phyloP scores from a whole-genome alignment of 2,113 vertebrate species.

The Cercopithecus mona region DNA sequence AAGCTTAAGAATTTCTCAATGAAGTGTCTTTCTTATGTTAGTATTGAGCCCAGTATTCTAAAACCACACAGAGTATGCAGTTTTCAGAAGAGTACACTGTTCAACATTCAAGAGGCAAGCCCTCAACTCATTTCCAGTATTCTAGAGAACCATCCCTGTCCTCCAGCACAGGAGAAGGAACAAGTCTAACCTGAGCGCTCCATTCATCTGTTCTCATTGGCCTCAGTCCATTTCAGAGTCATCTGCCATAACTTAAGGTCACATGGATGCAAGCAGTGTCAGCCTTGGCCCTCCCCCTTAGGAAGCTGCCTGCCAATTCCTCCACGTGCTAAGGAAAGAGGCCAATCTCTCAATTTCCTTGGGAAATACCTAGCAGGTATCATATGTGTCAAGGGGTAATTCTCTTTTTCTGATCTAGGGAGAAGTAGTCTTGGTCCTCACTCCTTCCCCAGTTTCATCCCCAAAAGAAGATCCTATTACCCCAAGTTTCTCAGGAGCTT shows the following conservation, averaged over 20 bases:
- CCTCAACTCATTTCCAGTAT: background rate
- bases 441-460: slow-evolving; percentile 6
- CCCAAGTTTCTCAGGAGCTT: slow-evolving; percentile 15
- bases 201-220: background rate
- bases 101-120: background rate
- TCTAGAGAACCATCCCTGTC: slow-evolving; percentile 39
- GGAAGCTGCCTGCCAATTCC: background rate
- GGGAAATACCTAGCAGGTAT: background rate
- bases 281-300: background rate
- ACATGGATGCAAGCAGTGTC: background rate
- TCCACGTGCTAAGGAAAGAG: background rate
- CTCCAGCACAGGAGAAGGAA: slow-evolving; percentile 26
- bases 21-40: slow-evolving; percentile 27
- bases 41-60: slow-evolving; percentile 44
- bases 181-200: background rate
- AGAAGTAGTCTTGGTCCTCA: background rate
- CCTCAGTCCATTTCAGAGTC: background rate
- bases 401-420: background rate
- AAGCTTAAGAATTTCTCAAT: slow-evolving; percentile 42
- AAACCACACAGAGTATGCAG: slow-evolving; percentile 38
- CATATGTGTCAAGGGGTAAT: slow-evolving; percentile 5
- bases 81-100: slow-evolving; percentile 36
- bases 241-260: background rate
- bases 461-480: slow-evolving; percentile 2
- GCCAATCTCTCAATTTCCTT: background rate